A percentile compares a stretch with the other conserved stretches of the same genome.
Evolutionary conservation across 1,140 invertebrate species (phyloP).

Genomic region (Ladona fulva): DNA sequence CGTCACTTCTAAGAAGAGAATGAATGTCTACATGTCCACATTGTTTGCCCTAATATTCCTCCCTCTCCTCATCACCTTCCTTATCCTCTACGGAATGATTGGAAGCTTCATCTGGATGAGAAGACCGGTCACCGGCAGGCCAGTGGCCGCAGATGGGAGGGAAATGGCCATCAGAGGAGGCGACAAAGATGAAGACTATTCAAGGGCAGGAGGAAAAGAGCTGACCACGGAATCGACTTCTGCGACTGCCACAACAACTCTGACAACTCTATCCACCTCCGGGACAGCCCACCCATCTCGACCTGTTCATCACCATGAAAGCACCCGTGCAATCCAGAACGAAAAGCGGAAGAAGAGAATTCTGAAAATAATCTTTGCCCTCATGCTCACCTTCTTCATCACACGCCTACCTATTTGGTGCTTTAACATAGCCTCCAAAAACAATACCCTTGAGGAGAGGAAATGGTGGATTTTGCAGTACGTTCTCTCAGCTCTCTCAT

Average conservation of each 20-base stretch:
- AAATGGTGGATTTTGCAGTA: conserved; percentile 38
- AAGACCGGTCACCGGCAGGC: conserved; percentile 27
- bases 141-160: conserved; percentile 25
- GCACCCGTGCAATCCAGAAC: conserved; percentile 30
- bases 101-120: conserved; percentile 40
- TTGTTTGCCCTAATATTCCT: conserved; percentile 43
- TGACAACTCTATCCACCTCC: conserved; percentile 12
- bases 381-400: too few relatives aligned
- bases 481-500: conserved; percentile 36
- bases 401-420: too few relatives aligned
- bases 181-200: conserved; percentile 21
- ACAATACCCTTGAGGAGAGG: too few relatives aligned
- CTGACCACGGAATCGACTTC: conserved; percentile 14
- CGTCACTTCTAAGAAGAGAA: too few relatives aligned
- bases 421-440: too few relatives aligned
- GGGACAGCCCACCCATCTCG: conserved; percentile 31
- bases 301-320: conserved; percentile 40
- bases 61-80: conserved; percentile 40
- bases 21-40: conserved; percentile 31
- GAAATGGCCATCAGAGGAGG: conserved; percentile 20
- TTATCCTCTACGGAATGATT: conserved; percentile 44
- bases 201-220: conserved; percentile 2
- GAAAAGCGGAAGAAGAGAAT: conserved; percentile 19
- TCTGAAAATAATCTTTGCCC: too few relatives aligned
- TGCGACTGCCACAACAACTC: neutral